Base-by-base conservation (phyloP, 2,797 vertebrate genomes). In the Nothura maculosa region DNA sequence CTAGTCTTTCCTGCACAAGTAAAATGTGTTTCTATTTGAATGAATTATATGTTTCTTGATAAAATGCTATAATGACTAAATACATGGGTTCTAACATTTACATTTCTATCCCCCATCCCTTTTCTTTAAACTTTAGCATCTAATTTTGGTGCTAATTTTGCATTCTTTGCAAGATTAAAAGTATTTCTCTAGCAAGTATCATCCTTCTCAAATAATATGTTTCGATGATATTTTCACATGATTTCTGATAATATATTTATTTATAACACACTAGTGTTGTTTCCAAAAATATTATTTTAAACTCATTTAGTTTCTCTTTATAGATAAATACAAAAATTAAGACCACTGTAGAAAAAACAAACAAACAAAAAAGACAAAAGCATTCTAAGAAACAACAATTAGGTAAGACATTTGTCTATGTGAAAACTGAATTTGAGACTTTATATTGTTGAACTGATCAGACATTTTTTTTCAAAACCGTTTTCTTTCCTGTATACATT, bases 401-500 rank as follows among this genome's bases (percentile, higher is more conserved):
- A 62, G 4, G 14, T 10, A 40, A 22, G 6, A 38, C 0, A 27
- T 78, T 79, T 69, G 6, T 4, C 22, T 73, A 7, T 42, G 20
- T 68, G 43, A 57, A 92, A 74, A 75, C 1, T 16, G 8, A 68
- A 64, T 67, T 47, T 61, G 15, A 47, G 14, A 50, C 28, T 40
- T 83, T n/a, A 42, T 25, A 11, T 25, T 62, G 2, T 38, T 19
- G 24, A 75, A 74, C 12, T 4, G 19, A 24, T 55, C 7, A 47
- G 38, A 45, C 1, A n/a, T 70, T 52, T 11, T 16, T 55, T 10
- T 19, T 87, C n/a, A 22, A 45, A 67, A 40, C 5, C 18, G 4
- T 36, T 50, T 22, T 67, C 1, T 24, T 61, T 43, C 0, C 66
- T 48, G 38, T 47, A 2, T 15, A 25, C 1, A 54, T 73, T 3